These are phyloP conservation scores for Speoplatyrhinus poulsoni DNA, from an alignment of 2,113 vertebrate genomes.

Conservation along the genomic window DNA sequence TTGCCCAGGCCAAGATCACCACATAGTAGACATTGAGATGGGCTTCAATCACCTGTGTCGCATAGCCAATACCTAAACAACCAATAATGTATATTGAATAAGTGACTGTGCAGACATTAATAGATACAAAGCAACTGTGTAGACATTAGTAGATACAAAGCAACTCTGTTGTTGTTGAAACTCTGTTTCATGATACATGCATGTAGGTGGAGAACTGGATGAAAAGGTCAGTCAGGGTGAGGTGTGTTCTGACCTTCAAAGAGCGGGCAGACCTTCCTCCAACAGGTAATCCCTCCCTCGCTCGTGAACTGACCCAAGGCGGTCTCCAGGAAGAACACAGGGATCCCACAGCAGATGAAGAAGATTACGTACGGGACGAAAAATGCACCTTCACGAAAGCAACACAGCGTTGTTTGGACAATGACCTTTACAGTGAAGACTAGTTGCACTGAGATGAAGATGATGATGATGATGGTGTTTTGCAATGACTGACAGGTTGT, in stretches of 20 bases:
- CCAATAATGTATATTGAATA: background rate
- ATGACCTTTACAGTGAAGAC: background rate
- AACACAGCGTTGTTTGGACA: background rate
- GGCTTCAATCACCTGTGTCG: slow-evolving; percentile 97
- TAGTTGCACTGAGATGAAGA: background rate
- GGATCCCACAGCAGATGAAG: slow-evolving; percentile 98
- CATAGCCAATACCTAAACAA: slow-evolving; percentile 91
- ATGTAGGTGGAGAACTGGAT: background rate
- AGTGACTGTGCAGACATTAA: too few species aligned
- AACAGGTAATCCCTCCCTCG: slow-evolving; percentile 97
- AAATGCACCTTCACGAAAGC: slow-evolving; percentile 85
- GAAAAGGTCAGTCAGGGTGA: background rate
- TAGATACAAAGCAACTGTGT: background rate
- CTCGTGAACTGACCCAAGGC: slow-evolving; percentile 97
- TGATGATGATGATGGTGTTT: background rate
- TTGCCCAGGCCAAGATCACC: slow-evolving; percentile 97
- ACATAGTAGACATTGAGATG: slow-evolving; percentile 97
- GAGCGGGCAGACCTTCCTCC: slow-evolving; percentile 95
- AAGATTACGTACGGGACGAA: slow-evolving; percentile 98
- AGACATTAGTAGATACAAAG: too few species aligned
- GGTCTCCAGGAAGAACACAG: slow-evolving; percentile 97
- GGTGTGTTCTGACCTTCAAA: slow-evolving; percentile 87
- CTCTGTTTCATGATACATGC: background rate
- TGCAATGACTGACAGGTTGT: background rate
- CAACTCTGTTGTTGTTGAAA: too few species aligned